Percentiles rank a stretch among this genome's conserved stretches.
These are phyloP conservation scores for Stichopus horrens DNA, from an alignment of 53 echinoderm and acorn worm genomes.

Conservation along the genomic window DNA sequence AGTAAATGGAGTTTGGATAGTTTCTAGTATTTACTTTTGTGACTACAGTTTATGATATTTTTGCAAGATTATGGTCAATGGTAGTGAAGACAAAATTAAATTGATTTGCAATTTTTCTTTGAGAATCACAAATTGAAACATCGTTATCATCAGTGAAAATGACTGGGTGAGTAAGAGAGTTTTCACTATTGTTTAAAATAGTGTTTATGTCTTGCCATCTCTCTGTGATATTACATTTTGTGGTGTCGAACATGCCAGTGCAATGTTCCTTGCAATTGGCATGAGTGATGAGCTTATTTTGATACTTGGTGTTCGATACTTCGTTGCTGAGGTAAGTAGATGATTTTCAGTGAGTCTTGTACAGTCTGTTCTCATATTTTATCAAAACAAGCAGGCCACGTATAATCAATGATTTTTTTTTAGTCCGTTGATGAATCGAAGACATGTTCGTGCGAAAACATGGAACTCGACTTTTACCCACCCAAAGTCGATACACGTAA, in stretches of 20 bases:
- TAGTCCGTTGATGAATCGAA: background rate
- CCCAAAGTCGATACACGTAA: no score
- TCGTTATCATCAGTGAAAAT: background rate
- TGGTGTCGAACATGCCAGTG: background rate
- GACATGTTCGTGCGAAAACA: no score
- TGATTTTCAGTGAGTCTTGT: background rate
- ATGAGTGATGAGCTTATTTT: background rate
- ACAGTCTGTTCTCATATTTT: background rate
- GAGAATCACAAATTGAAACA: conserved; percentile 1
- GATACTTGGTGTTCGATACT: background rate
- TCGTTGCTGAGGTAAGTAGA: background rate
- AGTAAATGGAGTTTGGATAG: background rate
- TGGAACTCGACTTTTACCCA: no score
- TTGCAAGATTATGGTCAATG: background rate
- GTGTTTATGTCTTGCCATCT: conserved; percentile 8
- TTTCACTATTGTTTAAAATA: background rate
- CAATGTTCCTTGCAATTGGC: background rate
- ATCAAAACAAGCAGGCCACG: background rate
- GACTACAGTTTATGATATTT: background rate
- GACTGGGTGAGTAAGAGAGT: background rate
- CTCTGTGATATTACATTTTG: background rate
- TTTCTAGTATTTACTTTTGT: background rate
- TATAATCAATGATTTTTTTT: background rate
- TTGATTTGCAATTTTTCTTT: background rate
- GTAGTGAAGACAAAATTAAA: background rate